Conservation (phyloP, 2,888 invertebrate genomes). For the Tanaodytes sp. region DNA sequence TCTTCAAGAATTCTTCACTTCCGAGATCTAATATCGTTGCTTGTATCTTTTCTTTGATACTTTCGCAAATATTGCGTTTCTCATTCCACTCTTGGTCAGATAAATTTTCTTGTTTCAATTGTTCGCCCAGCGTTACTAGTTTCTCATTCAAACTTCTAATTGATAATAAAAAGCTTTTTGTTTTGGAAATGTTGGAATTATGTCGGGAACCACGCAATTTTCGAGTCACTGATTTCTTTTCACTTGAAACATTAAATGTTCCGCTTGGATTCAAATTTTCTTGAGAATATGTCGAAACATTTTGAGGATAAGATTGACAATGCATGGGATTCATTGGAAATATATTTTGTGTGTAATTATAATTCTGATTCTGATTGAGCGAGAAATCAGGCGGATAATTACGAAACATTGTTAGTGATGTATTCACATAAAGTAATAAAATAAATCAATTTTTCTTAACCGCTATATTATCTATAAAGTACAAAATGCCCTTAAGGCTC, state of each 20-base stretch:
- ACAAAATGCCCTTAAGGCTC: constrained; percentile 35
- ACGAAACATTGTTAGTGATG: constrained; percentile 25
- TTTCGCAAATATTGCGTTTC: constrained; percentile 74
- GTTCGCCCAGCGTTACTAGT: constrained; percentile 71
- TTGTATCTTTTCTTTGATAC: constrained; percentile 74
- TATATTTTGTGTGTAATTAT: constrained; percentile 12
- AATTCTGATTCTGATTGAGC: constrained; percentile 13
- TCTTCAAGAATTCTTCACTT: constrained; percentile 62
- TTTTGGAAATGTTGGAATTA: constrained; percentile 70
- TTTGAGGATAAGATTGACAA: constrained; percentile 20
- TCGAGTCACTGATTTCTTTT: no score
- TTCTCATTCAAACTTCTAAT: constrained; percentile 67
- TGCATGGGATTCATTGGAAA: constrained; percentile 6
- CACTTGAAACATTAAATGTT: constrained; percentile 13
- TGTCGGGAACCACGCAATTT: no score
- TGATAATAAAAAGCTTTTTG: constrained; percentile 67
- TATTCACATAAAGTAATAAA: constrained; percentile 16
- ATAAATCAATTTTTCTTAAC: constrained; percentile 21
- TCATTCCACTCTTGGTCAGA: constrained; percentile 75
- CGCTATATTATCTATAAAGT: constrained; percentile 36
- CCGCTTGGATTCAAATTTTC: constrained; percentile 23
- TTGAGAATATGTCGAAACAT: constrained; percentile 12
- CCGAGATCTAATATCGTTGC: constrained; percentile 73
- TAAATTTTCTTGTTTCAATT: constrained; percentile 73
- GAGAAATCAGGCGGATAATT: constrained; percentile 28